Evolutionary conservation across 2,888 invertebrate genomes (phyloP), one percentile per base, ranked within the genome.

Genomic region (Apamea crenata): DNA sequence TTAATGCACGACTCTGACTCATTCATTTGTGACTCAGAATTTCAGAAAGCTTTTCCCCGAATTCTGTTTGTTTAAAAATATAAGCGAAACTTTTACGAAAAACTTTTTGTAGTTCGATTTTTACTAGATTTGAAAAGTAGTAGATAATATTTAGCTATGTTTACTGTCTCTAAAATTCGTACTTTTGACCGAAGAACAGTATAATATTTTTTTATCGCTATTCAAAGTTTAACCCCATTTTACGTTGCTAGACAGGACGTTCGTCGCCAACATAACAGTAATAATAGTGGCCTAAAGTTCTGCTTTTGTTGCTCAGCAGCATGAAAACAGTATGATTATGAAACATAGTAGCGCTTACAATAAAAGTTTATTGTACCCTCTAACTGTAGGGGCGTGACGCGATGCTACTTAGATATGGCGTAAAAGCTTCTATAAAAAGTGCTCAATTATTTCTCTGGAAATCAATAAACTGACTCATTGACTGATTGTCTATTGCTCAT

Each of bases 251-350:
- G 72, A 82, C 80, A 66, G 67, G 78, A 82, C 72, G 40, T 84
- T 87, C 68, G 80, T 63, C 80, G 74, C 80, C 76, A 79, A 68
- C 68, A 56, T 70, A 47, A 83, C 67, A 73, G 71, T 50, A 70
- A 80, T 74, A 83, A 86, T 67, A 63, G 66, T 70, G 40, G 12
- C 29, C 29, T 82, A 53, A 82, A 87, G 50, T 87, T 84, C n/a
- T 29, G 71, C 70, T 78, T 76, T 81, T 80, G 80, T 77, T 78
- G 87, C 70, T 80, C 69, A n/a, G n/a, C n/a, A n/a, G n/a, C n/a
- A n/a, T n/a, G n/a, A 80, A 90, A 90, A 66, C 40, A 56, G 69
- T 21, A 80, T 71, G 66, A 80, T 84, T 80, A 84, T 65, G 81
- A 78, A 66, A 75, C 72, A 77, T 76, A 68, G 80, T 53, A 77